Base-by-base conservation (phyloP, 1,140 invertebrate species). In the Apocrypta bakeri region DNA sequence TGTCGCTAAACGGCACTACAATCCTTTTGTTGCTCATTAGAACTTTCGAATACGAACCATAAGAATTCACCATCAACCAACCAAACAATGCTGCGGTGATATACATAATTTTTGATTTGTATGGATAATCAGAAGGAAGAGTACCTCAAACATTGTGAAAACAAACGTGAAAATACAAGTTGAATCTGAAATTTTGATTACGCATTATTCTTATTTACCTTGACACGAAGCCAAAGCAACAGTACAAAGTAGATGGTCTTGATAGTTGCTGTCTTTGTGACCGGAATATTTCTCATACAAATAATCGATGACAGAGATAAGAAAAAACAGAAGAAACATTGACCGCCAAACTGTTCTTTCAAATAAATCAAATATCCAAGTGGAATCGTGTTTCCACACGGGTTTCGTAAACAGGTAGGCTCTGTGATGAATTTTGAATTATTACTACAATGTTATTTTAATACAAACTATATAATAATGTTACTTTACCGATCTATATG, bases 191-290 rank as follows among this genome's bases (percentile, higher is more conserved):
- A n/a, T n/a, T n/a, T n/a, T n/a, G n/a, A n/a, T n/a, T n/a, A n/a
- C n/a, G n/a, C 42, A 61, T 64, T 79, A 9, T 31, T 79, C 33
- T 79, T 14, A n/a, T n/a, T n/a, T 25, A 87, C 88, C 87, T 87
- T 87, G 87, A 12, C 63, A 61, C 48, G 84, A 85, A 71, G 88
- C 79, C 2, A 86, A 79, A 0, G 82, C 83, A 33, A 86, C 79
- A 0, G 88, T 86, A 69, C 86, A 85, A 40, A 88, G 86, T 31
- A 87, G 48, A 71, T 89, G 86, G 85, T 89, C 88, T 42, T 79
- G 71, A 12, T 88, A 48, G 74, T 37, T 83, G 21, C 66, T 37
- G 61, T 48, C 17, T 48, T 17, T 7, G 42, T 48, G 17, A 17
- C 11, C 68, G 7, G 71, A 12, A 25, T 82, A 63, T 84, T 81